Evolutionary conservation across 1,140 invertebrate species (phyloP).

Genomic region (Leptoteleia sp.): DNA sequence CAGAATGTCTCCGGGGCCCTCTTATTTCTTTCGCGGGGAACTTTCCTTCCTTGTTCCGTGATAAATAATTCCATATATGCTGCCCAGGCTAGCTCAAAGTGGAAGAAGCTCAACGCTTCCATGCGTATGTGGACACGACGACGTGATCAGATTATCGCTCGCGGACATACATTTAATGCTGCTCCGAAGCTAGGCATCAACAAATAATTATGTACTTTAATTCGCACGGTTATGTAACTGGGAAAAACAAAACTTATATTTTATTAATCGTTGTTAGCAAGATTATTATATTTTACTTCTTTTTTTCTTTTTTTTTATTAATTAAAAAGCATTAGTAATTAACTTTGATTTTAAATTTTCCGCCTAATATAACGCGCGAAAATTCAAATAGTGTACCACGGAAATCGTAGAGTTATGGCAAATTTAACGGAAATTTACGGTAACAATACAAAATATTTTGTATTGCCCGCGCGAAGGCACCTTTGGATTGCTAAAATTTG

Average conservation of each 20-base stretch:
- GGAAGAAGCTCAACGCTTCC: slow-evolving; percentile 47
- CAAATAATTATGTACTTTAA: slow-evolving; percentile 53
- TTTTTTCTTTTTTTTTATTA: too few species aligned
- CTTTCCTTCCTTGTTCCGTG: slow-evolving; percentile 67
- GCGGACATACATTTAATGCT: slow-evolving; percentile 58
- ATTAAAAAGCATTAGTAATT: too few species aligned
- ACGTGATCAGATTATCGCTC: slow-evolving; percentile 64
- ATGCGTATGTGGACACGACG: slow-evolving; percentile 55
- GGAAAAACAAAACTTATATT: too few species aligned
- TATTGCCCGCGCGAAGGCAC: too few species aligned
- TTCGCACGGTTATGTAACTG: slow-evolving; percentile 38
- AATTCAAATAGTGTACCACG: too few species aligned
- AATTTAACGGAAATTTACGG: too few species aligned
- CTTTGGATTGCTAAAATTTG: too few species aligned
- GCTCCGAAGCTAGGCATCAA: slow-evolving; percentile 19
- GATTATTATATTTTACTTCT: too few species aligned
- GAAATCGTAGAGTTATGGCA: too few species aligned
- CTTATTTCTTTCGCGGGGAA: slow-evolving; percentile 56
- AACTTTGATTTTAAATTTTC: neutral
- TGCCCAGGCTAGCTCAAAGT: slow-evolving; percentile 37
- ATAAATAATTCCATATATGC: slow-evolving; percentile 67
- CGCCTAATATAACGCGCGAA: neutral
- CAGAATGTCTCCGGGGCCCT: slow-evolving; percentile 56
- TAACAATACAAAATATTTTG: too few species aligned
- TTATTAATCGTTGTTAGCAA: too few species aligned